Evolutionary conservation across 2,888 invertebrate species (phyloP).

Genomic region (Schizotus pectinicornis): DNA sequence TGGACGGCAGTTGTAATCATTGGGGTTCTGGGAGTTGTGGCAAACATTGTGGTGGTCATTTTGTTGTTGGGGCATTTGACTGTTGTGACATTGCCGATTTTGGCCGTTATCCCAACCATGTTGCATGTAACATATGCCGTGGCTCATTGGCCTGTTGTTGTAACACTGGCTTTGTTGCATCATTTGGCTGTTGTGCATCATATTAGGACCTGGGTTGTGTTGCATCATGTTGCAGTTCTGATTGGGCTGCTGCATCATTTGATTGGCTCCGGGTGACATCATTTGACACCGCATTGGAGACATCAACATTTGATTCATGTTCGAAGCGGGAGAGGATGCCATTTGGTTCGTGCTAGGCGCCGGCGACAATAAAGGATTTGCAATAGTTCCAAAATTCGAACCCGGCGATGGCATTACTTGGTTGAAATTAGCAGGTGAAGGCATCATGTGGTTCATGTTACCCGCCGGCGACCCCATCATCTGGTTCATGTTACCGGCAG

Average conservation of each 20-base stretch:
- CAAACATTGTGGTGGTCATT: slow-evolving; percentile 41
- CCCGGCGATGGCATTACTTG: slow-evolving; percentile 49
- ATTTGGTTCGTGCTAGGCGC: slow-evolving; percentile 43
- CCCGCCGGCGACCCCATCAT: slow-evolving; percentile 41
- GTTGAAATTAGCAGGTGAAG: slow-evolving; percentile 36
- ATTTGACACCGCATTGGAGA: slow-evolving; percentile 47
- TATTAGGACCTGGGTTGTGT: slow-evolving; percentile 30
- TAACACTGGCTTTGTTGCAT: slow-evolving; percentile 41
- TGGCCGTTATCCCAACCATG: slow-evolving; percentile 45
- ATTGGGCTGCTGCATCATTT: slow-evolving; percentile 40
- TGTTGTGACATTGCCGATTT: slow-evolving; percentile 39
- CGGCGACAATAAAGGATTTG: slow-evolving; percentile 40
- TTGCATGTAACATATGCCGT: slow-evolving; percentile 46
- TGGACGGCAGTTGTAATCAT: slow-evolving; percentile 40
- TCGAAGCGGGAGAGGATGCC: slow-evolving; percentile 41
- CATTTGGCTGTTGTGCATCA: slow-evolving; percentile 38
- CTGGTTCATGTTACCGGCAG: slow-evolving; percentile 39
- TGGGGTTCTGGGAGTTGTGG: slow-evolving; percentile 6
- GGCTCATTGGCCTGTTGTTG: slow-evolving; percentile 37
- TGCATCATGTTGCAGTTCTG: slow-evolving; percentile 35
- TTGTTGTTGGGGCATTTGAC: slow-evolving; percentile 33
- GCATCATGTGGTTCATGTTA: slow-evolving; percentile 25
- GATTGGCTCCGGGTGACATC: slow-evolving; percentile 39
- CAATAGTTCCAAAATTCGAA: slow-evolving; percentile 37
- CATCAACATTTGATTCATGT: slow-evolving; percentile 40